Evolutionary conservation across 2,888 invertebrate species (phyloP).

Genomic region (Drosophila colorata): DNA sequence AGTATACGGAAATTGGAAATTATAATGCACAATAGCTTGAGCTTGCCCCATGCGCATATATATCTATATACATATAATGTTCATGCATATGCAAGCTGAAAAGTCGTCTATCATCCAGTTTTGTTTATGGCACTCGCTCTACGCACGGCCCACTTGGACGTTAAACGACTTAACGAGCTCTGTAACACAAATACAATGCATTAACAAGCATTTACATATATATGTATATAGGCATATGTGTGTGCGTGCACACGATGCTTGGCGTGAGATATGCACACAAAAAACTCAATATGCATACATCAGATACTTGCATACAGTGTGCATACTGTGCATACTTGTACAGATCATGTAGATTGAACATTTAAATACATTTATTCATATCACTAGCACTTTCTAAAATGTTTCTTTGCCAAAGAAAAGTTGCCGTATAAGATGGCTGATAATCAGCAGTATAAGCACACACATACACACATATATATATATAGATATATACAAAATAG

Average conservation of each 20-base stretch:
- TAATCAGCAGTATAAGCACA: neutral
- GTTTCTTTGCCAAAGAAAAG: neutral
- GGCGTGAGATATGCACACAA: constrained; percentile 1
- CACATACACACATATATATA: neutral
- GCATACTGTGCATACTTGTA: neutral
- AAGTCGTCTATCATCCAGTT: constrained; percentile 30
- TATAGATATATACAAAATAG: neutral
- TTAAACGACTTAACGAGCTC: constrained; percentile 54
- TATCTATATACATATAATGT: neutral
- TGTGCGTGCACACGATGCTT: constrained; percentile 6
- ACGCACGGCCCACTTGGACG: constrained; percentile 30
- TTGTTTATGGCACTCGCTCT: constrained; percentile 21
- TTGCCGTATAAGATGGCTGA: too few species aligned
- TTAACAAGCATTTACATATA: constrained; percentile 10
- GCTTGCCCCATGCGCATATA: neutral
- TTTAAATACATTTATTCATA: constrained; percentile 4
- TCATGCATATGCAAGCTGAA: constrained; percentile 11
- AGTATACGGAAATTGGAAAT: constrained; percentile 10
- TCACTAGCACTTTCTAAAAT: constrained; percentile 1
- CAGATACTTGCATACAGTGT: neutral
- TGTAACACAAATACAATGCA: constrained; percentile 33
- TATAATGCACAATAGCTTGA: constrained; percentile 6
- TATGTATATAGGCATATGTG: constrained; percentile 23
- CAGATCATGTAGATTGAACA: neutral
- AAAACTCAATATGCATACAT: constrained; percentile 4